A percentile compares a stretch with the other conserved stretches of the same genome.
Conservation (phyloP, 2,888 invertebrate species). For the Eupithecia pulchellata region DNA sequence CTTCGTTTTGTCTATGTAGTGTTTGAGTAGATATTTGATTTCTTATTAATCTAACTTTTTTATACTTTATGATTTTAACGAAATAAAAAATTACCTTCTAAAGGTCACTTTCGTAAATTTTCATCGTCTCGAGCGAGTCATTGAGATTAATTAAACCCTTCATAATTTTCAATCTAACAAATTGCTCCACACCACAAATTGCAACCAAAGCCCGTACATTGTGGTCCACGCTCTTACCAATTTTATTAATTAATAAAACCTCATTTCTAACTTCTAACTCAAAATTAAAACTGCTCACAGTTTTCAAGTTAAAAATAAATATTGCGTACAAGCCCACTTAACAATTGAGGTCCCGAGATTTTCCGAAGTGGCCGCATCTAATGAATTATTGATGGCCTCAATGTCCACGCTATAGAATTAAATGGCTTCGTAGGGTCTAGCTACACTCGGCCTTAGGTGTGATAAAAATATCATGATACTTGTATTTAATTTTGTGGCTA, state of each 20-base stretch:
- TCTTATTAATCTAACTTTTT: too few relatives aligned
- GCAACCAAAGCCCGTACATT: not conserved
- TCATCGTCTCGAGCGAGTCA: not conserved
- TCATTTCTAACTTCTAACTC: not conserved
- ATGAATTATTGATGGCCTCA: slow-evolving; percentile 19
- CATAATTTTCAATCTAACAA: not conserved
- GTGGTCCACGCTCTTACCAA: not conserved
- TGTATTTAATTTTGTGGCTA: not conserved
- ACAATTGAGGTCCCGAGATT: slow-evolving; percentile 12
- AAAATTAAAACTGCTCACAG: not conserved
- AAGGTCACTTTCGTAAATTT: too few relatives aligned
- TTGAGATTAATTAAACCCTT: not conserved
- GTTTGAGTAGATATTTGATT: too few relatives aligned
- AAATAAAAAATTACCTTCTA: too few relatives aligned
- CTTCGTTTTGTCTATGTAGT: too few relatives aligned
- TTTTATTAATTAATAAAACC: not conserved
- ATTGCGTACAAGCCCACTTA: not conserved
- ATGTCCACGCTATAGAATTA: slow-evolving; percentile 56
- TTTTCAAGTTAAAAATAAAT: slow-evolving; percentile 1
- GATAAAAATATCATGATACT: not conserved
- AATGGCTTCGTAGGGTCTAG: slow-evolving; percentile 44
- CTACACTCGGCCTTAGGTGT: not conserved
- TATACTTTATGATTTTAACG: too few relatives aligned
- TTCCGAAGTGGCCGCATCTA: slow-evolving; percentile 8
- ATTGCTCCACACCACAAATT: not conserved